A percentile compares a stretch with the other conserved stretches of the same genome.
Evolutionary conservation across 2,113 vertebrate species (phyloP).

Genomic region (Pterocles burchelli): DNA sequence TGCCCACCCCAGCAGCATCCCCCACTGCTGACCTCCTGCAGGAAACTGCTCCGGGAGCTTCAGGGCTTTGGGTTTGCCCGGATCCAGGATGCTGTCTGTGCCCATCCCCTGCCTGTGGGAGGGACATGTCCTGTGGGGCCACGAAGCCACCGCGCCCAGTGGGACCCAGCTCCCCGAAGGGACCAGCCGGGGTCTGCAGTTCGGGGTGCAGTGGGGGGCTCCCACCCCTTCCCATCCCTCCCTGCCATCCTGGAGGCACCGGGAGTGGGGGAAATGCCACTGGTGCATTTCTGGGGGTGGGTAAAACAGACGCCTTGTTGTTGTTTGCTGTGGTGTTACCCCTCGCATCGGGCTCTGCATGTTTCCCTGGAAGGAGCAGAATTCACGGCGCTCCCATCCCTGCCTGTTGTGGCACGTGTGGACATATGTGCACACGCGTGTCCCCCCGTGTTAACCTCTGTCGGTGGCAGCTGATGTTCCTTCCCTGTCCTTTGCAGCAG

Average conservation of each 20-base stretch:
- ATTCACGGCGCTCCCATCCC: background rate
- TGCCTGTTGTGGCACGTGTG: background rate
- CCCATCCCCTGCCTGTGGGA: background rate
- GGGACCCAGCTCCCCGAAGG: fast-evolving
- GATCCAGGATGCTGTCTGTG: background rate
- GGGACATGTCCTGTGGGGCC: background rate
- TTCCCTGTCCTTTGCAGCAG: conserved; percentile 27
- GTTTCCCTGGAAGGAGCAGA: background rate
- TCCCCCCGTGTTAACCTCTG: conserved; percentile 28
- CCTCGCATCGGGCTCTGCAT: conserved; percentile 19
- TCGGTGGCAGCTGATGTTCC: conserved; percentile 28
- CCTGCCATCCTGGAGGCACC: background rate
- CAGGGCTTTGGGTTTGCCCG: background rate
- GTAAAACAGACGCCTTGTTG: background rate
- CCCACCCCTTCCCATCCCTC: background rate
- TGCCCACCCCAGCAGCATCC: background rate
- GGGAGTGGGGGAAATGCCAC: fast-evolving
- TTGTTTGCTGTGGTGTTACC: conserved; percentile 25
- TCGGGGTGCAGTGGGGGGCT: background rate
- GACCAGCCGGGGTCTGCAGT: background rate
- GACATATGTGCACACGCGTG: background rate
- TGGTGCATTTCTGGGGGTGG: background rate
- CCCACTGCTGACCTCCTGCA: background rate
- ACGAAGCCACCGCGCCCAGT: background rate
- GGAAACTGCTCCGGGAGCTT: background rate